Evolutionary conservation across 2,113 vertebrate species (phyloP).

Genomic region (Pterocles burchelli): DNA sequence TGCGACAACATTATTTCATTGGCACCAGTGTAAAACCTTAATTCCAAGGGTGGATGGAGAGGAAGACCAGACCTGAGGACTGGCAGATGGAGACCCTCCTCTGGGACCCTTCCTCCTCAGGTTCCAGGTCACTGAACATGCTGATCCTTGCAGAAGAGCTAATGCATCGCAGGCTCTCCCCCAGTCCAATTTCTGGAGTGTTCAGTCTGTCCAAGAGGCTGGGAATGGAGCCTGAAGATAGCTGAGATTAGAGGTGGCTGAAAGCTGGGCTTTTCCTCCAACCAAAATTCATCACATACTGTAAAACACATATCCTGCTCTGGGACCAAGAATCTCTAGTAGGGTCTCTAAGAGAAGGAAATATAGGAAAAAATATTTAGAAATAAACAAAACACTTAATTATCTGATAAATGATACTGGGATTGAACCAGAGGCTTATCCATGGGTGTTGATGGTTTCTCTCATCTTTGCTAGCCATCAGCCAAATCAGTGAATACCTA

Average conservation of each 20-base stretch:
- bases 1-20: rapidly evolving
- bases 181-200: not conserved
- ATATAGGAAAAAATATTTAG: not conserved
- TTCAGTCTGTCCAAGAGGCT: rapidly evolving
- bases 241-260: not conserved
- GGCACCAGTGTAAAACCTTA: not conserved
- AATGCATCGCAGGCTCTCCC: not conserved
- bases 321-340: not conserved
- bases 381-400: not conserved
- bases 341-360: not conserved
- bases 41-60: not conserved
- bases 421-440: not conserved
- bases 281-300: not conserved
- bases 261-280: not conserved
- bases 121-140: not conserved
- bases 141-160: not conserved
- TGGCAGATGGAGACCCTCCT: not conserved
- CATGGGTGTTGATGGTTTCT: not conserved
- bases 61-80: not conserved
- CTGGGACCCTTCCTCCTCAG: not conserved
- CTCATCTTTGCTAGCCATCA: not conserved
- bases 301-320: not conserved
- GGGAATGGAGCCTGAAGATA: not conserved
- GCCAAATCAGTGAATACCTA: not conserved
- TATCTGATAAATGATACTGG: not conserved